These are phyloP conservation scores for Pycnonotus jocosus DNA, from an alignment of 2,113 vertebrate species.

Conservation along the genomic window DNA sequence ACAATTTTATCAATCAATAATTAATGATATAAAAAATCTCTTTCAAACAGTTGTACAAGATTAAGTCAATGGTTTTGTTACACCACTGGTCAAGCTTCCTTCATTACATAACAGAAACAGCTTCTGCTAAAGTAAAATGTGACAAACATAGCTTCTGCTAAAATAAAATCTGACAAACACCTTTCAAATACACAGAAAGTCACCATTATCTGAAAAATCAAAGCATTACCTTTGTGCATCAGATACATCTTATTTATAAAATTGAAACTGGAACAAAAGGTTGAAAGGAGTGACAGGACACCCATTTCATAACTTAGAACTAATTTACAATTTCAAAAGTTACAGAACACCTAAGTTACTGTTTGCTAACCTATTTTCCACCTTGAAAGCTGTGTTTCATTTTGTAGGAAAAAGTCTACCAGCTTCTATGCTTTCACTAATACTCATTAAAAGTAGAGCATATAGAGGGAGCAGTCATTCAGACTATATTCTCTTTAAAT, in stretches of 20 bases:
- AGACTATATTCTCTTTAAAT: not conserved
- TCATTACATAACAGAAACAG: not conserved
- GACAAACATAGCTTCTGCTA: not conserved
- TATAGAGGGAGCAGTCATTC: not conserved
- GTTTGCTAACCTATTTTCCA: not conserved
- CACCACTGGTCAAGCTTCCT: not conserved
- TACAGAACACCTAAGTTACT: not conserved
- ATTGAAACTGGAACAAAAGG: not conserved
- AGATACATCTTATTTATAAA: not conserved
- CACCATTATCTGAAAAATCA: not conserved
- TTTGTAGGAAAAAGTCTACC: not conserved
- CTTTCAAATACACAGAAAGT: not conserved
- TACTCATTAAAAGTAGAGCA: not conserved
- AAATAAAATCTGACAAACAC: not conserved
- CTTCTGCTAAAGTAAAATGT: not conserved
- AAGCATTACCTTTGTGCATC: not conserved
- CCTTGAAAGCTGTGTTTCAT: not conserved
- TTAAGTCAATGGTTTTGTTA: not conserved
- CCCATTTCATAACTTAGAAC: not conserved
- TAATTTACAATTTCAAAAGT: not conserved
- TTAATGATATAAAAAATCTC: not conserved
- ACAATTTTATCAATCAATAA: not conserved
- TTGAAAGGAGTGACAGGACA: not conserved
- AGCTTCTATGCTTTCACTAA: not conserved
- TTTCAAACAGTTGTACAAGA: not conserved